Evolutionary conservation across 2,113 vertebrate genomes (phyloP), one percentile per base, ranked within the genome.

Genomic region (Cichladusa arquata): DNA sequence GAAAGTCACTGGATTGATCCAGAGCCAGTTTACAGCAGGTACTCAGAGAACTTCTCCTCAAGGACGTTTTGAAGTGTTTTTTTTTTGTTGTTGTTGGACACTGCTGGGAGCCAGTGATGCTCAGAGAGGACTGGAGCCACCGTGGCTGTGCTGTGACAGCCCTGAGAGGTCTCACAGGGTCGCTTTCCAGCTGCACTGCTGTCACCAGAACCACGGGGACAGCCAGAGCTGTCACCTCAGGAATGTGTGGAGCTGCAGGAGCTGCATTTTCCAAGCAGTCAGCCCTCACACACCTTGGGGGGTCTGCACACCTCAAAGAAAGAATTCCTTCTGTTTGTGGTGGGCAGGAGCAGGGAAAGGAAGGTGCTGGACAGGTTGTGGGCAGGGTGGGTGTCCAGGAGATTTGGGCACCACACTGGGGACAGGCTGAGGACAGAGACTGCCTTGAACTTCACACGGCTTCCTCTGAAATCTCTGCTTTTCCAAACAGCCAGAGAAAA

Each of bases 31-130:
- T 72, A 44, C 44, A 67, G 88, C 76, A 57, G 38, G 17, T 50
- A 26, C 29, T 40, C 0, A 0, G 34, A 58, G 6, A 74, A 25
- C 7, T 22, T 23, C 25, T 54, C 34, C 24, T 5, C 44, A 34
- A 69, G 53, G 58, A 11, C 33, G 10, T 72, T 71, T 42, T 36
- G 6, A 65, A 74, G 57, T 54, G n/a, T 10, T 4, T 9, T 34
- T 23, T 57, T 33, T 29, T 9, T 1, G 15, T 6, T 12, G 44
- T 34, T 45, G 60, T 67, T 48, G 19, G n/a, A 19, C 22, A 38
- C 67, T 83, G 48, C 72, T 69, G 64, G 81, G 53, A 80, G 71
- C 19, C 34, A 78, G 31, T 14, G 62, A 60, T 23, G 45, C 62
- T 40, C 14, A 4, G 77, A 51, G 23, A 9, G 19, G 22, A 28